Conservation (phyloP, 2,113 vertebrate genomes). For the Ibidorhyncha struthersii region DNA sequence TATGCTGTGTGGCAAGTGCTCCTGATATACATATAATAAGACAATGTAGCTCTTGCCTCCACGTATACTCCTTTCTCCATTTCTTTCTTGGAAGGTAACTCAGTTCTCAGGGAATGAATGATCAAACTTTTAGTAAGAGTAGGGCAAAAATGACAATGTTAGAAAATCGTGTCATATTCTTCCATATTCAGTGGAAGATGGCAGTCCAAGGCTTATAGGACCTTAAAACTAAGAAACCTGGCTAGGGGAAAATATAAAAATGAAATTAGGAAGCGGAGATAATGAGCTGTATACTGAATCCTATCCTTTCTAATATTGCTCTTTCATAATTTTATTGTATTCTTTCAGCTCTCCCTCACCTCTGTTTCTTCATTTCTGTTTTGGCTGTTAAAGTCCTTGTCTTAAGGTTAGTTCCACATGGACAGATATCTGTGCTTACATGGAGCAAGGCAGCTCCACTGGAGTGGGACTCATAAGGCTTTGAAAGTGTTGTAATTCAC, state of each 20-base stretch:
- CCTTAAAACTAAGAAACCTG: neutral
- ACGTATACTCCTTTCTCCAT: neutral
- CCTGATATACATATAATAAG: neutral
- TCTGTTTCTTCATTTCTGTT: neutral
- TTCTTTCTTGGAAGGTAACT: neutral
- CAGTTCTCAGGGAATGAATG: neutral
- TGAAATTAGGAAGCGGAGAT: neutral
- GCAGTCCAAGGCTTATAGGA: neutral
- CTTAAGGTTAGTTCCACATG: neutral
- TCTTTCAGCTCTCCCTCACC: neutral
- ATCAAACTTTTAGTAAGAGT: neutral
- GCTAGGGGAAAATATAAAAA: neutral
- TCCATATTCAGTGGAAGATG: neutral
- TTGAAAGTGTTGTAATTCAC: neutral
- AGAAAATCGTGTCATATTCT: neutral
- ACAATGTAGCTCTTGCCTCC: fast-evolving
- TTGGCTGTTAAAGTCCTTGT: neutral
- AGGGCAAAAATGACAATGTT: neutral
- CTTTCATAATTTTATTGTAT: neutral
- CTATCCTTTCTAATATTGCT: neutral
- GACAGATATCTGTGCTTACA: neutral
- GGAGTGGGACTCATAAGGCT: neutral
- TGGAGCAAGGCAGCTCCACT: neutral
- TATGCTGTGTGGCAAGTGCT: neutral
- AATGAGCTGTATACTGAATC: neutral